Conservation (phyloP, 2,797 vertebrate genomes). For the Arctocebus calabarensis region DNA sequence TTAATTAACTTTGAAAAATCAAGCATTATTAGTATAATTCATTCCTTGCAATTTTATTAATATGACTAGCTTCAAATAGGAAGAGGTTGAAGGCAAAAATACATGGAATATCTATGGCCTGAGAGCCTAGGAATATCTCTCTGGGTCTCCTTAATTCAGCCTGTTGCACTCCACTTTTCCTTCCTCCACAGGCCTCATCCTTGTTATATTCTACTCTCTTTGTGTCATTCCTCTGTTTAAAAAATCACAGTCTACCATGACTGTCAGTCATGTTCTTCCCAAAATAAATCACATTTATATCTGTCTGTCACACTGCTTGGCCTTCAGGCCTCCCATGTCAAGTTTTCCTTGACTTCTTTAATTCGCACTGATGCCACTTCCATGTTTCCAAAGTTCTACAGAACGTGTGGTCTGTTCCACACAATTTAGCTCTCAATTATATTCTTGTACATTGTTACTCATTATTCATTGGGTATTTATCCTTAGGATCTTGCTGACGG, state of each 20-base stretch:
- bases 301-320: not conserved
- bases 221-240: not conserved
- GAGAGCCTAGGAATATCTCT: not conserved
- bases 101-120: not conserved
- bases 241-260: not conserved
- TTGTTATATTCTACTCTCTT: not conserved
- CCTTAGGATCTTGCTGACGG: not conserved
- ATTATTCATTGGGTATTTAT: not conserved
- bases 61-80: not conserved
- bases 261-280: not conserved
- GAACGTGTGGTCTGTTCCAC: not conserved
- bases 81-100: not conserved
- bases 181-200: not conserved
- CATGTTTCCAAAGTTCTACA: not conserved
- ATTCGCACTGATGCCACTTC: not conserved
- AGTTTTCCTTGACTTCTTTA: not conserved
- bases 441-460: no score
- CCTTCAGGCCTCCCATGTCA: not conserved
- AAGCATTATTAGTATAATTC: not conserved
- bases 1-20: conserved; percentile 47
- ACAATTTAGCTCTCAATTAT: not conserved
- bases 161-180: not conserved
- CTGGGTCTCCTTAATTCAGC: not conserved
- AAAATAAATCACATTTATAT: not conserved
- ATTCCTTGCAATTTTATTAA: not conserved